A percentile compares a stretch with the other conserved stretches of the same genome.
Evolutionary conservation across 2,113 vertebrate species (phyloP).

Genomic region (Nerophis ophidion): DNA sequence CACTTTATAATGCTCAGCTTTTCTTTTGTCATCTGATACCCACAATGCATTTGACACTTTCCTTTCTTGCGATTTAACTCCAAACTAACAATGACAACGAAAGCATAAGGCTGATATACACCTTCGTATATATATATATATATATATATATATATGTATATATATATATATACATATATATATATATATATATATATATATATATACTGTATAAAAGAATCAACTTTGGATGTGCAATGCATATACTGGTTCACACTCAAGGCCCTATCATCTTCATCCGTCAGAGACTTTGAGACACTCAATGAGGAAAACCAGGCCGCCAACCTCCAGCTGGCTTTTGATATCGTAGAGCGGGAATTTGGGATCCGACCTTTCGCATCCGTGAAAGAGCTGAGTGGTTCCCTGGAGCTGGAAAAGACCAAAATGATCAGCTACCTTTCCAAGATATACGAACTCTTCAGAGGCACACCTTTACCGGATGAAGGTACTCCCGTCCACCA

Average conservation of each 20-base stretch:
- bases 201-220: not conserved
- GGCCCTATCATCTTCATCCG: constrained; percentile 10
- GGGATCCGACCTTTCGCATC: constrained; percentile 84
- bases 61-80: not conserved
- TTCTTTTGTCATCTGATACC: not conserved
- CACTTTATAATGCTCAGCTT: not conserved
- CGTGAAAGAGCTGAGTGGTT: constrained; percentile 74
- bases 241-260: not conserved
- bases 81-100: not conserved
- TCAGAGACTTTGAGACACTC: constrained; percentile 85
- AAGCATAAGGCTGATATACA: not conserved
- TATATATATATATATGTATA: too few relatives aligned
- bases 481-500: constrained; percentile 68
- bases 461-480: constrained; percentile 77
- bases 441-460: constrained; percentile 93
- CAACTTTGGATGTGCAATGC: not conserved
- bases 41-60: not conserved
- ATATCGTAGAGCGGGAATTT: constrained; percentile 84
- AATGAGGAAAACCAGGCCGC: constrained; percentile 76
- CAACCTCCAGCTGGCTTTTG: constrained; percentile 90
- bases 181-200: too few relatives aligned
- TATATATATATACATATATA: too few relatives aligned
- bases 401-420: constrained; percentile 80
- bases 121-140: too few relatives aligned
- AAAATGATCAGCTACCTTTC: constrained; percentile 88